A percentile compares a stretch with the other conserved stretches of the same genome.
Conservation (phyloP, 2,888 invertebrate species). For the Eupelmus urozonus region DNA sequence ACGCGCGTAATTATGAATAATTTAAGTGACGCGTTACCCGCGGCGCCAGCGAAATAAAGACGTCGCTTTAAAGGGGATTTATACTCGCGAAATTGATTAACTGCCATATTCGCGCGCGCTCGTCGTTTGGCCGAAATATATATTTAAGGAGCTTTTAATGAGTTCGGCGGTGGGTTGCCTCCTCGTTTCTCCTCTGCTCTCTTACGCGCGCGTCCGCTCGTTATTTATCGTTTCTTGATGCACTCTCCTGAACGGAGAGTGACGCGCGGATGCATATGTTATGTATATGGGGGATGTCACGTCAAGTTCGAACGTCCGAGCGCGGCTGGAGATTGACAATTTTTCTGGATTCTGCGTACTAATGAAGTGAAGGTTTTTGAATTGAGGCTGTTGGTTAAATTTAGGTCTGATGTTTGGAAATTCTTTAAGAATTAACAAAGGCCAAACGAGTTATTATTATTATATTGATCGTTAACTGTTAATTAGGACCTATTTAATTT, state of each 20-base stretch:
- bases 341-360: too few species aligned
- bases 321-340: too few species aligned
- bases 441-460: too few species aligned
- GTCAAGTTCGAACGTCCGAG: neutral
- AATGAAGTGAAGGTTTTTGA: too few species aligned
- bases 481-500: too few species aligned
- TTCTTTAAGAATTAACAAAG: too few species aligned
- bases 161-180: slow-evolving; percentile 1
- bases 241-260: neutral
- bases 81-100: slow-evolving; percentile 42
- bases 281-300: neutral
- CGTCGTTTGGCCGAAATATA: neutral
- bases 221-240: neutral
- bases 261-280: neutral
- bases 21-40: slow-evolving; percentile 3
- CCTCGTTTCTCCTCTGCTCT: neutral
- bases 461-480: too few species aligned
- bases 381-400: too few species aligned
- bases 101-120: slow-evolving; percentile 3
- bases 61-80: slow-evolving; percentile 34
- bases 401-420: too few species aligned
- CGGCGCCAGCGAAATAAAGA: slow-evolving; percentile 23
- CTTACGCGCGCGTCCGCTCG: neutral
- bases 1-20: slow-evolving; percentile 6
- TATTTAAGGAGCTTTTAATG: slow-evolving; percentile 24